Evolutionary conservation across 2,113 vertebrate genomes (phyloP).

Genomic region (Silurus glanis): DNA sequence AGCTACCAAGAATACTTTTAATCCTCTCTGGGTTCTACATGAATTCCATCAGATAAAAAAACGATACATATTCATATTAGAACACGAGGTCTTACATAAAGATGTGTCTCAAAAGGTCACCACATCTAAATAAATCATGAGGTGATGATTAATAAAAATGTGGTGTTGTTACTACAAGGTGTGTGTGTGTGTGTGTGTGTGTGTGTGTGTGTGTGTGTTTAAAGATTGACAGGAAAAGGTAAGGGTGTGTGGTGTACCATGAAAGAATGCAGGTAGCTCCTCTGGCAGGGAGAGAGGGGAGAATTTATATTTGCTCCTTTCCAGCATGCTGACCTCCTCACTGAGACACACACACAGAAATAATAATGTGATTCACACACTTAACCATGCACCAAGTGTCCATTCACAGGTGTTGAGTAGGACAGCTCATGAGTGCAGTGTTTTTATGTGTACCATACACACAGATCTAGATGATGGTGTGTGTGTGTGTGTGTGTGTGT

Average conservation of each 20-base stretch:
- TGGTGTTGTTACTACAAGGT: background rate
- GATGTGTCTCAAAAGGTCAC: background rate
- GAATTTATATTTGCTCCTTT: slow-evolving; percentile 96
- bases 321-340: slow-evolving; percentile 84
- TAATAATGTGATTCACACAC: slow-evolving; percentile 33
- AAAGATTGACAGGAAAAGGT: background rate
- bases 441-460: background rate
- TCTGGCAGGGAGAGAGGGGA: slow-evolving; percentile 77
- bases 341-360: slow-evolving; percentile 69
- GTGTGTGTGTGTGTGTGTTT: background rate
- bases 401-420: background rate
- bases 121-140: background rate
- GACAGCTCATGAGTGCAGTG: background rate
- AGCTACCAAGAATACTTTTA: background rate
- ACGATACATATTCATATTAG: background rate
- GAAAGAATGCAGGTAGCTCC: slow-evolving; percentile 82
- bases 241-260: slow-evolving; percentile 71
- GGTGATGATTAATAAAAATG: background rate
- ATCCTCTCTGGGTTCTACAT: background rate
- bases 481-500: background rate
- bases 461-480: background rate
- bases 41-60: background rate
- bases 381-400: background rate
- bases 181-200: background rate
- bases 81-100: background rate